Evolutionary conservation across 2,113 vertebrate species (phyloP), one percentile per base, ranked within the genome.

Genomic region (Rissa tridactyla): DNA sequence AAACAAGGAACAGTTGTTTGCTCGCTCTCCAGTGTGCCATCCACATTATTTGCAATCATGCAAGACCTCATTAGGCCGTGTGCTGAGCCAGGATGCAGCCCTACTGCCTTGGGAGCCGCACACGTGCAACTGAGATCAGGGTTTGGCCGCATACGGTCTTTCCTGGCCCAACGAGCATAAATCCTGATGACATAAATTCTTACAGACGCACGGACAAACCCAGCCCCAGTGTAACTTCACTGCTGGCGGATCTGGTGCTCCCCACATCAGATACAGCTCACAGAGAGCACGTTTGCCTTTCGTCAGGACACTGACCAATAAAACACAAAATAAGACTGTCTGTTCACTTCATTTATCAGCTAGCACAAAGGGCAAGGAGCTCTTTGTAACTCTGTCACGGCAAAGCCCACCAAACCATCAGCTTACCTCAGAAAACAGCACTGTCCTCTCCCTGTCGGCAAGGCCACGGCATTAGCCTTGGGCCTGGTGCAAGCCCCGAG

Each of bases 71-170:
- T 81, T 21, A 61, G 85, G 69, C 87, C 44, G 23, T 20, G 55
- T 40, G 68, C 62, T 89, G 79, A 89, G 57, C 71, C 60, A 68
- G 57, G 22, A 72, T 61, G 76, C 70, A 80, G 66, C 57, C 52
- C 82, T 61, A 29, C 51, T 65, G 58, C 88, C 88, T 25, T 79
- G 90, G 83, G 94, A 96, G 80, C 85, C 29, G 25, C 46, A 71
- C 92, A 96, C 73, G 68, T 94, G 94, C 68, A 52, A 2, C 2
- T 96, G 90, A 97, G 80, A 77, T 95, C 94, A 97, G 82, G 68
- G 77, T 76, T 92, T 96, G 94, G 91, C 94, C 22, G 0, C 0
- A 0, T 16, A 40, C 5, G 4, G 87, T 64, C 66, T 58, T 78
- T 88, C 82, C 38, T 5, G 5, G 49, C 85, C 84, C 87, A 76